These are phyloP conservation scores for Acanthopagrus latus DNA, from an alignment of 2,797 vertebrate species.

Conservation along the genomic window DNA sequence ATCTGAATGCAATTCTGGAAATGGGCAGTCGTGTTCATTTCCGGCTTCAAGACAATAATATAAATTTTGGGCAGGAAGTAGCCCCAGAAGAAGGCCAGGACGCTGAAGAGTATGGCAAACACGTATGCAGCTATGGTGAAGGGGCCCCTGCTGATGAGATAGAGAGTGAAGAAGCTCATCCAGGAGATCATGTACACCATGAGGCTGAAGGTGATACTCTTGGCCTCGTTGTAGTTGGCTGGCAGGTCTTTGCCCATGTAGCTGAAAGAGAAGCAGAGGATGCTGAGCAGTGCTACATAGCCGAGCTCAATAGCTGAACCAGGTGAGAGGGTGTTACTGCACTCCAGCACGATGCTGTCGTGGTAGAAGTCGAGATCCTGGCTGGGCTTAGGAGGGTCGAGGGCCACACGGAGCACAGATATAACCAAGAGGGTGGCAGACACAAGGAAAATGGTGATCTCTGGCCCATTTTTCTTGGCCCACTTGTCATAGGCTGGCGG, in stretches of 20 bases:
- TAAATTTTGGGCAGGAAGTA: slow-evolving; percentile 91
- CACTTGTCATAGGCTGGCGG: slow-evolving; percentile 85
- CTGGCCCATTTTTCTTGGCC: slow-evolving; percentile 85
- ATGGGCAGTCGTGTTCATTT: slow-evolving; percentile 87
- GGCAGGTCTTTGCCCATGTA: slow-evolving; percentile 91
- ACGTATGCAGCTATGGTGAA: slow-evolving; percentile 82
- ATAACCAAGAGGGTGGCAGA: slow-evolving; percentile 72
- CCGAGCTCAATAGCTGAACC: slow-evolving; percentile 72
- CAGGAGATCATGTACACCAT: slow-evolving; percentile 88
- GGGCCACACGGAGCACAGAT: slow-evolving; percentile 65
- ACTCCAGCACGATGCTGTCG: slow-evolving; percentile 80
- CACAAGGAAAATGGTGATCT: slow-evolving; percentile 79
- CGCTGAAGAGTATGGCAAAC: slow-evolving; percentile 84
- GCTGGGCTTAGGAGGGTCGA: slow-evolving; percentile 67
- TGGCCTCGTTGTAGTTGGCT: slow-evolving; percentile 91
- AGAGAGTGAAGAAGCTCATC: slow-evolving; percentile 87
- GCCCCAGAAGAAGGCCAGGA: slow-evolving; percentile 85
- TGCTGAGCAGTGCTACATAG: slow-evolving; percentile 79
- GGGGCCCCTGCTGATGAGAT: slow-evolving; percentile 81
- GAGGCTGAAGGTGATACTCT: slow-evolving; percentile 89
- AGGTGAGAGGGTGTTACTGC: slow-evolving; percentile 80
- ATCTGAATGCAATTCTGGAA: slow-evolving; percentile 91
- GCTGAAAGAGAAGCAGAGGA: slow-evolving; percentile 87
- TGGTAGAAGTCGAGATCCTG: slow-evolving; percentile 77
- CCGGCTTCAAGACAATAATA: slow-evolving; percentile 84